A percentile compares a stretch with the other conserved stretches of the same genome.
Conservation (phyloP, 2,797 vertebrate species). For the Synaphobranchus kaupii region DNA sequence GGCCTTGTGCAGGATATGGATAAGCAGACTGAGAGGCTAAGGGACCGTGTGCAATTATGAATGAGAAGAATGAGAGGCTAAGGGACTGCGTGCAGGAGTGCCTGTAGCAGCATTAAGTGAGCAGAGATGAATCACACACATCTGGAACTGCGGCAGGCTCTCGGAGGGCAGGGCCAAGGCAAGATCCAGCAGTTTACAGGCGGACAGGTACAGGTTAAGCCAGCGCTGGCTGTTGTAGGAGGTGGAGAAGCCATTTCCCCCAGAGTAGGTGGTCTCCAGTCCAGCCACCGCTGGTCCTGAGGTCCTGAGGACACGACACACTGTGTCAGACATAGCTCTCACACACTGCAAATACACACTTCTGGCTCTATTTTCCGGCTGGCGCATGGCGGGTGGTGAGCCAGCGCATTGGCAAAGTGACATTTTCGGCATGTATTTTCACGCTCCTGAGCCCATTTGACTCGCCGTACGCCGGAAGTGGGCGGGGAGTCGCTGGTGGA, state of each 20-base stretch:
- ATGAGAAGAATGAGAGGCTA: neutral
- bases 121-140: slow-evolving; percentile 78
- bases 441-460: no score
- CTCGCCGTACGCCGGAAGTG: no score
- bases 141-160: slow-evolving; percentile 98
- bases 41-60: neutral
- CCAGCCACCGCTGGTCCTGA: slow-evolving; percentile 95
- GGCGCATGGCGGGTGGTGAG: no score
- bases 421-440: no score
- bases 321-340: neutral
- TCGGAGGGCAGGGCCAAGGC: slow-evolving; percentile 94
- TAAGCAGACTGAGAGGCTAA: neutral
- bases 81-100: neutral
- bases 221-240: slow-evolving; percentile 99
- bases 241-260: slow-evolving; percentile 97
- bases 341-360: neutral
- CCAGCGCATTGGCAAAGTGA: no score
- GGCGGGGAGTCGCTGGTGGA: no score
- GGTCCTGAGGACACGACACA: slow-evolving; percentile 69
- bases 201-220: slow-evolving; percentile 96
- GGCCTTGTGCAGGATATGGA: neutral
- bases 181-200: slow-evolving; percentile 97
- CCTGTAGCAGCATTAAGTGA: neutral
- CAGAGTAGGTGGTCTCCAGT: slow-evolving; percentile 94
- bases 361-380: no score